Percentiles rank a stretch among this genome's conserved stretches.
Conservation (phyloP, 2,888 invertebrate species). For the Drosophila glabriapex region DNA sequence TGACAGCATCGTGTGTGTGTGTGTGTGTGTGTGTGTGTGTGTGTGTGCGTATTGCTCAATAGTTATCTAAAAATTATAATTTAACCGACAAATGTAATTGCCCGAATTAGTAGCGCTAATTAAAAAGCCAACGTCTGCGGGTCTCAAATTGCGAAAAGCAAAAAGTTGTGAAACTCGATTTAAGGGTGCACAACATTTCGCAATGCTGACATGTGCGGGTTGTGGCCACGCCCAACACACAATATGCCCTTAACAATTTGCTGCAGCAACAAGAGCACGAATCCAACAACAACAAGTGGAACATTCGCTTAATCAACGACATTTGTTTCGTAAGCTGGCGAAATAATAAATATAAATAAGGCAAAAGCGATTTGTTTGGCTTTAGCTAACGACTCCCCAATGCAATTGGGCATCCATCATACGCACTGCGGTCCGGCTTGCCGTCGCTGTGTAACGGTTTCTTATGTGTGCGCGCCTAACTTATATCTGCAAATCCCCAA, state of each 20-base stretch:
- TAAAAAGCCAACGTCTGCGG: constrained; percentile 64
- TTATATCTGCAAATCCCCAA: constrained; percentile 55
- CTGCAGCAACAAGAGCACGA: not conserved
- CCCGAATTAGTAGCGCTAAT: constrained; percentile 59
- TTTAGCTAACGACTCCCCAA: constrained; percentile 66
- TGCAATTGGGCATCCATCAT: constrained; percentile 65
- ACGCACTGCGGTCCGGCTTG: constrained; percentile 56
- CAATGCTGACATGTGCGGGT: constrained; percentile 25
- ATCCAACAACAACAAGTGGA: constrained; percentile 7
- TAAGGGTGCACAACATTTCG: constrained; percentile 16
- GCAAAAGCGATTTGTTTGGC: constrained; percentile 62
- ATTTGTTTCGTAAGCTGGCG: constrained; percentile 35
- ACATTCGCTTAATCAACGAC: constrained; percentile 53
- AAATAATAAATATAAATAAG: constrained; percentile 63
- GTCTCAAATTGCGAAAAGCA: constrained; percentile 38
- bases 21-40: not conserved
- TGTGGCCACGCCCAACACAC: constrained; percentile 6
- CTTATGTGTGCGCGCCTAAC: constrained; percentile 14
- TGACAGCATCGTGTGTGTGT: constrained; percentile 26
- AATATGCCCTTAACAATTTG: constrained; percentile 25
- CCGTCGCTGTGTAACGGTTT: constrained; percentile 13
- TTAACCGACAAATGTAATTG: constrained; percentile 54
- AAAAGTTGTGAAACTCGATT: constrained; percentile 17
- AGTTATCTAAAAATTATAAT: constrained; percentile 26
- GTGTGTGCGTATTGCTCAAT: not conserved